Percentiles rank a stretch among this genome's conserved stretches.
phyloP scores from a whole-genome alignment of 2,113 vertebrate species.

The Sebastes fasciatus region DNA sequence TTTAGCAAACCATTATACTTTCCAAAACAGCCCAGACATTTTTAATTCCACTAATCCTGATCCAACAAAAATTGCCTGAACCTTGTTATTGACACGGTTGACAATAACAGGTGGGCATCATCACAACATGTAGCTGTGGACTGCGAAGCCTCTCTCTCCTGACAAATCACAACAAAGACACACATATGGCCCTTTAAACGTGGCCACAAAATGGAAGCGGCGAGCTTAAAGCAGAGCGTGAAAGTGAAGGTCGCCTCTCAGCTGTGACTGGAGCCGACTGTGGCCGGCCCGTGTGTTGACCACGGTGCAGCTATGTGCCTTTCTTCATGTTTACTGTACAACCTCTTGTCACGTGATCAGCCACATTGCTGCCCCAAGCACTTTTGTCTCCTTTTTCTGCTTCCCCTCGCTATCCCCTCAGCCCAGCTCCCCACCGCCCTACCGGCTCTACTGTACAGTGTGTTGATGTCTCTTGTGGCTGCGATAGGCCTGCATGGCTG shows the following conservation, averaged over 20 bases:
- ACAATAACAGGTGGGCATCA: conserved; percentile 84
- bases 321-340: conserved; percentile 82
- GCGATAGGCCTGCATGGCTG: conserved; percentile 77
- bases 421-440: conserved; percentile 78
- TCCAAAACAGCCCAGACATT: neutral
- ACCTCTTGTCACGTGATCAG: conserved; percentile 73
- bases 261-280: conserved; percentile 53
- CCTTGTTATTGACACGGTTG: conserved; percentile 45
- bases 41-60: conserved; percentile 18
- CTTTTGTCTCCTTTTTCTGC: conserved; percentile 76
- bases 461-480: conserved; percentile 80
- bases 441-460: conserved; percentile 82
- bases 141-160: conserved; percentile 57
- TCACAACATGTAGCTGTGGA: conserved; percentile 49
- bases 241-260: conserved; percentile 76
- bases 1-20: conserved; percentile 17
- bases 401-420: conserved; percentile 49
- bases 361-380: conserved; percentile 77
- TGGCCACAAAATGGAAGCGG: conserved; percentile 82
- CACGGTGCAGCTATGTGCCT: conserved; percentile 74
- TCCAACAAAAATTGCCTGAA: conserved; percentile 44
- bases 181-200: conserved; percentile 81
- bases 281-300: conserved; percentile 56
- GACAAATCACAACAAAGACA: conserved; percentile 78
- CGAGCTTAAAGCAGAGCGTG: conserved; percentile 64